Evolutionary conservation across 2,888 invertebrate species (phyloP).

Genomic region (Adineta ricciae): DNA sequence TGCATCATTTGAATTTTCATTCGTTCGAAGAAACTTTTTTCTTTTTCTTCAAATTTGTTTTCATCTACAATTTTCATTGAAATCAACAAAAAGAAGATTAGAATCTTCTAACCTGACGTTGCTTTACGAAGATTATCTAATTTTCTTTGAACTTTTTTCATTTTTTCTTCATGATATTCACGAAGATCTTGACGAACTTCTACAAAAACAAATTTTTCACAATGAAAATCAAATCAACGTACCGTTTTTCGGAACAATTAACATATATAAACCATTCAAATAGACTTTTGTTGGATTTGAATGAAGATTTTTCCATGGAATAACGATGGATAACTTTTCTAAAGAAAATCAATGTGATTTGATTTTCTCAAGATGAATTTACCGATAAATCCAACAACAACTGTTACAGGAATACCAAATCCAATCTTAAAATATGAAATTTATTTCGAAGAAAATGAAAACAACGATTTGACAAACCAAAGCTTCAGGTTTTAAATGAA

Average conservation of each 20-base stretch:
- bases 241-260: not conserved
- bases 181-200: not conserved
- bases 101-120: not conserved
- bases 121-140: not conserved
- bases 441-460: not conserved
- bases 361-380: not conserved
- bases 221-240: not conserved
- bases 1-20: not conserved
- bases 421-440: not conserved
- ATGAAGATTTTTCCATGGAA: not conserved
- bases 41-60: not conserved
- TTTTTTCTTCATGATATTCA: not conserved
- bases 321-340: not conserved
- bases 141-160: not conserved
- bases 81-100: not conserved
- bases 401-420: not conserved
- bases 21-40: not conserved
- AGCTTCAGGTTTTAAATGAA: not conserved
- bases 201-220: not conserved
- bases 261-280: not conserved
- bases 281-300: not conserved
- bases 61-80: not conserved
- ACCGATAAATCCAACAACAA: not conserved
- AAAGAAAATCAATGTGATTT: not conserved
- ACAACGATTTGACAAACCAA: not conserved